Percentiles rank a stretch among this genome's conserved stretches.
phyloP scores from a whole-genome alignment of 2,113 vertebrate genomes.

The Callopanchax toddi region DNA sequence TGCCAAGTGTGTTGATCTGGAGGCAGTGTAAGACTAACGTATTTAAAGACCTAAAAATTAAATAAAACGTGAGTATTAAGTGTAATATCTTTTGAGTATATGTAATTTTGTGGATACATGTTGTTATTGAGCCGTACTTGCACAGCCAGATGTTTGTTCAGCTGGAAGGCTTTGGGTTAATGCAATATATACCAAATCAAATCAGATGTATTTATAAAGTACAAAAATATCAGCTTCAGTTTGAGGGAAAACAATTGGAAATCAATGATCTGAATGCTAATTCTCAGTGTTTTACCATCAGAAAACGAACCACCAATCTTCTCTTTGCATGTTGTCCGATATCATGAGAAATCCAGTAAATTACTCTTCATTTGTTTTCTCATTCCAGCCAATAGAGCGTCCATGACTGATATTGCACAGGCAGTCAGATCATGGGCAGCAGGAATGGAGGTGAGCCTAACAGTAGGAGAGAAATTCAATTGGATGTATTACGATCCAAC shows the following conservation, averaged over 20 bases:
- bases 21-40: background rate
- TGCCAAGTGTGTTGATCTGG: background rate
- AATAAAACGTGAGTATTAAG: background rate
- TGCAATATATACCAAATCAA: too few relatives aligned
- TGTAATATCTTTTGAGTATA: background rate
- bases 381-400: constrained; percentile 35
- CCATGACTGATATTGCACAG: constrained; percentile 44
- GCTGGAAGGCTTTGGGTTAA: too few relatives aligned
- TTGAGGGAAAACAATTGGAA: background rate
- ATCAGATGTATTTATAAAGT: too few relatives aligned
- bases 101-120: background rate
- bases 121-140: too few relatives aligned
- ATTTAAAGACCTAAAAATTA: background rate
- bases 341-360: constrained; percentile 55
- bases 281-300: constrained; percentile 20
- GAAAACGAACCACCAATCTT: constrained; percentile 12
- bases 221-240: too few relatives aligned
- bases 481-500: constrained; percentile 52
- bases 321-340: constrained; percentile 22
- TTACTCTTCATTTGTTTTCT: constrained; percentile 39
- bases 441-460: constrained; percentile 45
- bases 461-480: constrained; percentile 51
- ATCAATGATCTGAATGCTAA: background rate
- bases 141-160: too few relatives aligned
- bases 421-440: constrained; percentile 18